Evolutionary conservation across 1,140 invertebrate genomes (phyloP), one percentile per base, ranked within the genome.

Genomic region (Tetramorium alpestre): DNA sequence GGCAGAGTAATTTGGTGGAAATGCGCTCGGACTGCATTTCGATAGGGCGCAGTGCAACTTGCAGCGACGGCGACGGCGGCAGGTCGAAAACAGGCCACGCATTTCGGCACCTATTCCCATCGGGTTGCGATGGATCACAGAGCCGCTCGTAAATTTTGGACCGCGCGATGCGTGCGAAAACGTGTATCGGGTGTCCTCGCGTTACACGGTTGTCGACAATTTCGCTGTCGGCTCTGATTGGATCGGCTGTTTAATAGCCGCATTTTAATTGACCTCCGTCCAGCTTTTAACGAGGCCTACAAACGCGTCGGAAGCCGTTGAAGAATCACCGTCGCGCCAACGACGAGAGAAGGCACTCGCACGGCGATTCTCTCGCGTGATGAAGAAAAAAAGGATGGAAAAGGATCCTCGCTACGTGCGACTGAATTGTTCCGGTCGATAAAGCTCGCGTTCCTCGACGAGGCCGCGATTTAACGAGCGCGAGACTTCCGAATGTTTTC

Each of bases 1-100:
- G 82, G 77, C 58, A 65, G 38, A 69, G 49, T 88, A 77, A 85
- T 89, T 89, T 82, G 72, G 76, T 88, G 78, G 69, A 86, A 86
- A 89, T 87, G 87, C 77, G 60, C 62, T 56, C 86, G 86, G 78
- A 85, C 38, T 88, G 54, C 62, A 85, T 88, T 89, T 88, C 86
- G 33, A 64, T 28, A 1, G 16, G 62, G 49, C 41, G 56, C 70
- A 72, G 49, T 67, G 76, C 72, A 72, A 77, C 65, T 62, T 78
- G 62, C 70, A 54, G 75, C 54, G 78, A 67, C 56, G 58, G 28
- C 49, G 70, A n/a, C 16, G 82, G 22, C 47, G 33, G 28, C 8
- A 72, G n/a, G n/a, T 82, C 51, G 80, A 82, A 28, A 82, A 58
- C 67, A 65, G 13, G 38, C 38, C 18, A 33, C 41, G 80, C 18